These are phyloP conservation scores for Ormia ochracea DNA, from an alignment of 2,888 invertebrate genomes.

Conservation along the genomic window DNA sequence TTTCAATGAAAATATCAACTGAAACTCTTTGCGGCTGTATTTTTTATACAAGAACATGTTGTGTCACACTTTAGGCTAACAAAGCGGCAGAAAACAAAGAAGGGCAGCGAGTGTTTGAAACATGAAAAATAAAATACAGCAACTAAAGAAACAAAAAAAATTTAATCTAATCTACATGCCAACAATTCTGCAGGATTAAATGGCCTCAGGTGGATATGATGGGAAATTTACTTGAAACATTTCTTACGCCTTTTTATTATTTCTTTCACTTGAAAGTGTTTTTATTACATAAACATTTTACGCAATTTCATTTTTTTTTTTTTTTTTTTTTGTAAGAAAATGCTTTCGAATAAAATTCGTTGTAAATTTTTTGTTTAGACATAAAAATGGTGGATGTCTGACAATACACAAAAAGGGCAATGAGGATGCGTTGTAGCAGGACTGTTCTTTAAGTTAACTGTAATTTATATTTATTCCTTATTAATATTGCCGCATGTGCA, in stretches of 20 bases:
- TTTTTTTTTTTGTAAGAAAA: too few species aligned
- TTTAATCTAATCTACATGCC: slow-evolving; percentile 9
- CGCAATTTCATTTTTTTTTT: too few species aligned
- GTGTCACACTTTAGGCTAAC: slow-evolving; percentile 17
- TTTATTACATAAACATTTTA: neutral
- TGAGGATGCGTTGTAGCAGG: too few species aligned
- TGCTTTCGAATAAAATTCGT: too few species aligned
- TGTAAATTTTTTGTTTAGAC: too few species aligned
- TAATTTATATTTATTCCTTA: too few species aligned
- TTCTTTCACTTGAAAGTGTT: neutral
- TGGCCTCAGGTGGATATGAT: neutral
- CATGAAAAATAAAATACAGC: neutral
- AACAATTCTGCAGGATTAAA: neutral
- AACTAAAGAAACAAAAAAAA: neutral
- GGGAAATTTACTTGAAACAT: neutral
- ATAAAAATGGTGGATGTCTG: too few species aligned
- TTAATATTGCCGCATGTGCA: too few species aligned
- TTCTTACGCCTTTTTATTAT: neutral
- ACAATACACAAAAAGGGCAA: too few species aligned
- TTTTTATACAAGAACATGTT: slow-evolving; percentile 46
- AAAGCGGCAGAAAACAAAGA: neutral
- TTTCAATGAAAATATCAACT: neutral
- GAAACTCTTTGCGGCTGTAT: neutral
- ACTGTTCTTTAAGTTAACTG: too few species aligned
- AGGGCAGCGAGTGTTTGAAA: slow-evolving; percentile 21